phyloP scores from a whole-genome alignment of 1,140 invertebrate species.

The Pemphigus obesinymphae region DNA sequence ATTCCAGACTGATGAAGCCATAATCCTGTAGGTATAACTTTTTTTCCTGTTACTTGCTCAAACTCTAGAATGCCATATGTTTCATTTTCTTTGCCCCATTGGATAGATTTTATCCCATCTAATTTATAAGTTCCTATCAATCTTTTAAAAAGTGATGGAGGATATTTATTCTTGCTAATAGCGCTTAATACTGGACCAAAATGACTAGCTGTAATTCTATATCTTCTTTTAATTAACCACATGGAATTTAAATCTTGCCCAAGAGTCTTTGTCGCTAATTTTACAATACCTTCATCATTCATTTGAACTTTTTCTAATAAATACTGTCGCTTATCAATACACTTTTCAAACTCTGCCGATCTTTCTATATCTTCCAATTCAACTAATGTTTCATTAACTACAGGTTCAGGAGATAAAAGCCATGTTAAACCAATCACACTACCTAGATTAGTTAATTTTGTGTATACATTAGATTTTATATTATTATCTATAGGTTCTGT shows the following conservation, averaged over 20 bases:
- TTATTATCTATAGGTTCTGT: background rate
- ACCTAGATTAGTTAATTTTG: background rate
- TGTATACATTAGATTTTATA: background rate
- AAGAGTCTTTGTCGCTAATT: background rate
- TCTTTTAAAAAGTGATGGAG: background rate
- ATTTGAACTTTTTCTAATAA: background rate
- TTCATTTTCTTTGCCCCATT: background rate
- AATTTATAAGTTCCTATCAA: background rate
- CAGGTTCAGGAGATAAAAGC: background rate
- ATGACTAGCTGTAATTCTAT: background rate
- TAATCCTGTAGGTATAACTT: background rate
- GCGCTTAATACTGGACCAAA: background rate
- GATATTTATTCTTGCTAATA: background rate
- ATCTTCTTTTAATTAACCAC: background rate
- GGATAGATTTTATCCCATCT: background rate
- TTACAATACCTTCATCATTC: background rate
- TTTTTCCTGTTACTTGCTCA: background rate
- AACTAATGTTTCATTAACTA: background rate
- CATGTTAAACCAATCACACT: background rate
- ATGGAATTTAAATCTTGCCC: background rate
- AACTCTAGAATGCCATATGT: background rate
- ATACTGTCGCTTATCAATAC: background rate
- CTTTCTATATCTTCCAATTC: background rate
- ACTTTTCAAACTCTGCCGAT: background rate
- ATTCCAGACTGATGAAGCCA: background rate